Evolutionary conservation across 23 tunicate genomes (phyloP).

Genomic region (Ciona savignyi): DNA sequence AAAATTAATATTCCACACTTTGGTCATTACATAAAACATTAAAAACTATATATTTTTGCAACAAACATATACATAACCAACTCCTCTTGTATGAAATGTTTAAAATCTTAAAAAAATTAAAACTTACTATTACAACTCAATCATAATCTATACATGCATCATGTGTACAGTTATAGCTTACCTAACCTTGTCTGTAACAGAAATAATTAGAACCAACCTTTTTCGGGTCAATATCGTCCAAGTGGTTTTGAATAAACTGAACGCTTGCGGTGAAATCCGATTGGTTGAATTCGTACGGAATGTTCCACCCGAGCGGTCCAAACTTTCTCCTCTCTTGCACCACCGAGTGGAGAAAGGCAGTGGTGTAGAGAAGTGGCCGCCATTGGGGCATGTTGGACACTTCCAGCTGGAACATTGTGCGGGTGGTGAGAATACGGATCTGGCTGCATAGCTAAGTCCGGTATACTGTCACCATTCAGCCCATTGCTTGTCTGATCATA

Average conservation of each 20-base stretch:
- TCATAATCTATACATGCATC: not conserved
- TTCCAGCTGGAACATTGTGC: conserved; percentile 85
- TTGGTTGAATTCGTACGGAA: conserved; percentile 97
- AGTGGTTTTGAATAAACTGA: conserved; percentile 92
- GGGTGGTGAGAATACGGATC: too few species aligned
- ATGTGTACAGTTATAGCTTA: too few species aligned
- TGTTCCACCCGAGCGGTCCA: conserved; percentile 98
- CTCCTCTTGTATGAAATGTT: too few species aligned
- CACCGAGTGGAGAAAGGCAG: conserved; percentile 95
- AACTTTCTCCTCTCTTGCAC: conserved; percentile 96
- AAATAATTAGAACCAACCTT: conserved; percentile 30
- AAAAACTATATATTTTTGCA: too few species aligned
- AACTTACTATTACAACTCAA: not conserved
- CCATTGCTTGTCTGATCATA: too few species aligned
- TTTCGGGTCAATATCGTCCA: conserved; percentile 95
- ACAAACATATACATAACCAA: too few species aligned
- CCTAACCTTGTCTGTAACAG: too few species aligned
- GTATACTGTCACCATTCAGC: too few species aligned
- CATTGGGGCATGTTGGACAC: conserved; percentile 97
- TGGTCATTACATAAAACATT: too few species aligned
- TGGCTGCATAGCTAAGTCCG: too few species aligned
- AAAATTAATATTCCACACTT: too few species aligned
- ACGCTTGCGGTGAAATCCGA: conserved; percentile 90
- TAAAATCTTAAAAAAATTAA: not conserved
- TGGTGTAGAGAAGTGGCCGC: conserved; percentile 90